Percentiles rank a stretch among this genome's conserved stretches.
Conservation (phyloP, 2,113 vertebrate genomes). For the Oryzias woworae region DNA sequence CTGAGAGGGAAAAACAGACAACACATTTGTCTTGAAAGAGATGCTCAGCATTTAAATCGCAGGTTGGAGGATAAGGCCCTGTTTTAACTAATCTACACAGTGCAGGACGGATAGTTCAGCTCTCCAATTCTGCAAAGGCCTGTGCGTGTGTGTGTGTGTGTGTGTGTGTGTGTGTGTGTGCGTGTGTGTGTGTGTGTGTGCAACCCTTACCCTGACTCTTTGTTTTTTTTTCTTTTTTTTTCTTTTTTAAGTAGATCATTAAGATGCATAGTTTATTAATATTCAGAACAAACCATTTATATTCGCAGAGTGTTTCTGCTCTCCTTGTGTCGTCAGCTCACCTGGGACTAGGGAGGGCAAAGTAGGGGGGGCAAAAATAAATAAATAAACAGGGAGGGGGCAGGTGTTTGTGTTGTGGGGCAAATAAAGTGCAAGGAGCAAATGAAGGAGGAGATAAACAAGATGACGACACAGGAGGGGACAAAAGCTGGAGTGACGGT, state of each 20-base stretch:
- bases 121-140: conserved; percentile 12
- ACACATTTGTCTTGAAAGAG: conserved; percentile 76
- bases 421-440: conserved; percentile 16
- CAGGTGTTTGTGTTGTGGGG: conserved; percentile 7
- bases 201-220: conserved; percentile 53
- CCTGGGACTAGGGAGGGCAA: conserved; percentile 75
- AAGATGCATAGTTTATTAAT: conserved; percentile 77
- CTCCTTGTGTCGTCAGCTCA: conserved; percentile 80
- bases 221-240: conserved; percentile 40
- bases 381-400: conserved; percentile 10
- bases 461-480: conserved; percentile 23
- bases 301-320: conserved; percentile 71
- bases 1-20: conserved; percentile 62
- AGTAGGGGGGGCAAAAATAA: conserved; percentile 22
- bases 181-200: conserved; percentile 21
- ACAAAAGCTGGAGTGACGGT: conserved; percentile 28
- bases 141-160: conserved; percentile 1
- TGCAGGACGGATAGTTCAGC: conserved; percentile 62
- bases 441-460: conserved; percentile 47
- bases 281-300: conserved; percentile 80
- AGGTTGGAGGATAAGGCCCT: conserved; percentile 67
- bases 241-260: conserved; percentile 63
- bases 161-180: conserved; percentile 22
- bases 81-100: conserved; percentile 72
- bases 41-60: conserved; percentile 70